phyloP scores from a whole-genome alignment of 2,113 vertebrate species.

The Halichoeres trimaculatus region DNA sequence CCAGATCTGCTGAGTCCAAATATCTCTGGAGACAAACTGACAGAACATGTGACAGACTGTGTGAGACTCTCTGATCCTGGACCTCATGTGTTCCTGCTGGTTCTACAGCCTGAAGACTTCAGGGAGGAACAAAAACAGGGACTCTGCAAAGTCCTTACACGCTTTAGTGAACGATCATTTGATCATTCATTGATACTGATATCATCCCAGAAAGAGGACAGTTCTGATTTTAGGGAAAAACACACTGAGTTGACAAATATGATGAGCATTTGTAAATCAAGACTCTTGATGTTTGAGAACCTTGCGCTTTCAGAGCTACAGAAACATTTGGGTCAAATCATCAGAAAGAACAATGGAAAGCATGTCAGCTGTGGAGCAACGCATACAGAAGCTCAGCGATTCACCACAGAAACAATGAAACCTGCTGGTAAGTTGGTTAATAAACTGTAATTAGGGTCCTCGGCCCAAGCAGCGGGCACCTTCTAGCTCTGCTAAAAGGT shows the following conservation, averaged over 20 bases:
- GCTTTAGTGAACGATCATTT: constrained; percentile 6
- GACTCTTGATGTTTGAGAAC: background rate
- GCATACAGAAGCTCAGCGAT: no score
- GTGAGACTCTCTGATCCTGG: constrained; percentile 44
- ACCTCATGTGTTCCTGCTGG: constrained; percentile 65
- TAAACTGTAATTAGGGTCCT: no score
- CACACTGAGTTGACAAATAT: background rate
- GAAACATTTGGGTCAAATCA: background rate
- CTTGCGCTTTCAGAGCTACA: constrained; percentile 8
- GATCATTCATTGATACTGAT: constrained; percentile 44
- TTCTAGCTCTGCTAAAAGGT: no score
- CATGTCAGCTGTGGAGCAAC: background rate
- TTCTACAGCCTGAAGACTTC: constrained; percentile 54
- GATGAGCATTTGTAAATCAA: constrained; percentile 9
- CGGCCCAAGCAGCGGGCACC: no score
- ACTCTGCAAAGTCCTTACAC: constrained; percentile 8
- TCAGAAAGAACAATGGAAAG: background rate
- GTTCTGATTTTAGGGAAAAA: no score
- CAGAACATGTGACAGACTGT: background rate
- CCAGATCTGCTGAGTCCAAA: background rate
- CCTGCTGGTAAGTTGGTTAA: no score
- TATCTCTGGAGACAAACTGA: constrained; percentile 11
- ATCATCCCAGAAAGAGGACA: background rate
- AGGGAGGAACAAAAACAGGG: constrained; percentile 24
- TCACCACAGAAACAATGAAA: no score